phyloP scores from a whole-genome alignment of 1,140 invertebrate genomes.

The Apolygus lucorum region DNA sequence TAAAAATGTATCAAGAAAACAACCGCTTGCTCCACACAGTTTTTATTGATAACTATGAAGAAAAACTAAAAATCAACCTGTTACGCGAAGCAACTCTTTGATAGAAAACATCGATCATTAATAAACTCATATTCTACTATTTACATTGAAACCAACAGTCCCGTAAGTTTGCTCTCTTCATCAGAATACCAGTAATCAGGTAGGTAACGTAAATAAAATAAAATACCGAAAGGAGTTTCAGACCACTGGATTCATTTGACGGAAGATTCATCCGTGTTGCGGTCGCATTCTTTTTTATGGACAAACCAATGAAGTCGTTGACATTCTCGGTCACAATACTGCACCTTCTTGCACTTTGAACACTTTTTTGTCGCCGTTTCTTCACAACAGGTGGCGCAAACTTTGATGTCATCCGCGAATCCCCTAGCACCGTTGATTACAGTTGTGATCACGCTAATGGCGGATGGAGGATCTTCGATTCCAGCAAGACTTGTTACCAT shows the following conservation, averaged over 20 bases:
- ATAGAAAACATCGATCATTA: no score
- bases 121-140: no score
- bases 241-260: background rate
- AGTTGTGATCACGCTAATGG: constrained; percentile 64
- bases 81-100: no score
- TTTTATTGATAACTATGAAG: no score
- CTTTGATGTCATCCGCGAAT: constrained; percentile 53
- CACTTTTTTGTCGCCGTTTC: constrained; percentile 85
- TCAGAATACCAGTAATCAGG: no score
- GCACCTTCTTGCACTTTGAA: constrained; percentile 85
- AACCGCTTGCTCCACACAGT: no score
- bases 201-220: no score
- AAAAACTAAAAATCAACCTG: no score
- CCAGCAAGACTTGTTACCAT: constrained; percentile 64
- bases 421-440: constrained; percentile 80
- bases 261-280: constrained; percentile 2
- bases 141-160: no score
- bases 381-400: constrained; percentile 82
- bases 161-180: no score
- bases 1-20: no score
- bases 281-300: constrained; percentile 76
- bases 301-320: constrained; percentile 93
- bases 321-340: constrained; percentile 90
- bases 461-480: constrained; percentile 54
- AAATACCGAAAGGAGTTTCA: no score